phyloP scores from a whole-genome alignment of 2,113 vertebrate species.

The Alaudala cheleensis region DNA sequence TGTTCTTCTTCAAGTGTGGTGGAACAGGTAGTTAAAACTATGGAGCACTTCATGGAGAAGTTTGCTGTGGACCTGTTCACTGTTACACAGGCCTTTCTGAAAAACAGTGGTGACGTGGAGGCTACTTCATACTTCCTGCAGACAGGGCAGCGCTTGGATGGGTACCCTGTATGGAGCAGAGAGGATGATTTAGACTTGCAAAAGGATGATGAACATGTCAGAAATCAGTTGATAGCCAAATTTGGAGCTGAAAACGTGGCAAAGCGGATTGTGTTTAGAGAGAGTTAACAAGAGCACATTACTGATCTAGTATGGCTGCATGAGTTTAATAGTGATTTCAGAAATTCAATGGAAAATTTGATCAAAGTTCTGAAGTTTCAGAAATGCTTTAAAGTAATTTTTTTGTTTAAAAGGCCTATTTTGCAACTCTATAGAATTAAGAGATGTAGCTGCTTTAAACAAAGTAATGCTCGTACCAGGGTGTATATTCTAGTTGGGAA shows the following conservation, averaged over 20 bases:
- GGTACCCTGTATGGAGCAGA: constrained; percentile 75
- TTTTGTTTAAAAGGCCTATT: not conserved
- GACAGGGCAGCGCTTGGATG: constrained; percentile 72
- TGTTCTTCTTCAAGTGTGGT: constrained; percentile 40
- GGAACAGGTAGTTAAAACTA: constrained; percentile 62
- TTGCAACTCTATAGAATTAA: not conserved
- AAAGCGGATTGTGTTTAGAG: constrained; percentile 74
- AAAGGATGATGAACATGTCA: constrained; percentile 49
- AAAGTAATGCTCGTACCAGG: not conserved
- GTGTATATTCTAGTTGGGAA: not conserved
- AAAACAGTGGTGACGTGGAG: constrained; percentile 83
- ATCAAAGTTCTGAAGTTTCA: not conserved
- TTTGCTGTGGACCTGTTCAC: constrained; percentile 79
- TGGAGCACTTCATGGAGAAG: constrained; percentile 80
- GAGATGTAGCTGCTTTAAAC: not conserved
- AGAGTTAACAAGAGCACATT: constrained; percentile 36
- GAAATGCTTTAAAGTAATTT: not conserved
- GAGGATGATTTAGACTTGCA: constrained; percentile 78
- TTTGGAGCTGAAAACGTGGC: constrained; percentile 78
- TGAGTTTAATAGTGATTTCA: not conserved
- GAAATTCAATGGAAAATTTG: not conserved
- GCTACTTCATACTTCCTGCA: constrained; percentile 77
- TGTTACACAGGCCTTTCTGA: constrained; percentile 88
- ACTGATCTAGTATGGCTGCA: not conserved
- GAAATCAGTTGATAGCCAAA: constrained; percentile 68